These are phyloP conservation scores for Drosophila leonis DNA, from an alignment of 2,888 invertebrate species.

Conservation along the genomic window DNA sequence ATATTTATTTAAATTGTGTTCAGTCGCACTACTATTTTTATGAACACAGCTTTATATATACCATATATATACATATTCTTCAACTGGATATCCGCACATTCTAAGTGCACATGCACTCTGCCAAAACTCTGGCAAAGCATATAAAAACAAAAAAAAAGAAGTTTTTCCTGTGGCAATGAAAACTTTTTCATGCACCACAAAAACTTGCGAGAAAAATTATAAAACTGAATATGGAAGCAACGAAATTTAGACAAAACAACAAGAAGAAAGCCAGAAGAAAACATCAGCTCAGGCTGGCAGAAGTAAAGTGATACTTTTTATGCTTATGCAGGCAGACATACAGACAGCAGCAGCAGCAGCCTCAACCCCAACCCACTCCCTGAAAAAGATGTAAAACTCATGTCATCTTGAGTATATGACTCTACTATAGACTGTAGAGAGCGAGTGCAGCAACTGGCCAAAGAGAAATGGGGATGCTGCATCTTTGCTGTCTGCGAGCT, in stretches of 20 bases:
- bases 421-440: not conserved
- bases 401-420: not conserved
- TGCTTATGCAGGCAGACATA: constrained; percentile 42
- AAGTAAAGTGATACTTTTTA: constrained; percentile 73
- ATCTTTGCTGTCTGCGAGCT: constrained; percentile 75
- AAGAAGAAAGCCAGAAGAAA: constrained; percentile 21
- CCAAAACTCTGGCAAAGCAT: constrained; percentile 17
- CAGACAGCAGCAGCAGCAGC: constrained; percentile 6
- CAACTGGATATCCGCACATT: constrained; percentile 10
- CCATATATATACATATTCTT: constrained; percentile 9
- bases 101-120: constrained; percentile 39
- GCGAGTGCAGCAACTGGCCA: constrained; percentile 19
- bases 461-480: constrained; percentile 69
- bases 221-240: constrained; percentile 74
- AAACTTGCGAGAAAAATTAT: constrained; percentile 68
- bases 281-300: constrained; percentile 31
- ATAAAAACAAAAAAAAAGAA: constrained; percentile 59
- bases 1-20: no score
- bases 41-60: no score
- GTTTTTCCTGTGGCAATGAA: constrained; percentile 61
- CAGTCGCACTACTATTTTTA: no score
- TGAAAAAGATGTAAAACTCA: constrained; percentile 29
- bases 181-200: constrained; percentile 60
- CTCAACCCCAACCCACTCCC: not conserved
- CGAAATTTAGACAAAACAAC: constrained; percentile 61